Evolutionary conservation across 92 coral and sea anemone genomes (phyloP).

Genomic region (Porites cylindrica): DNA sequence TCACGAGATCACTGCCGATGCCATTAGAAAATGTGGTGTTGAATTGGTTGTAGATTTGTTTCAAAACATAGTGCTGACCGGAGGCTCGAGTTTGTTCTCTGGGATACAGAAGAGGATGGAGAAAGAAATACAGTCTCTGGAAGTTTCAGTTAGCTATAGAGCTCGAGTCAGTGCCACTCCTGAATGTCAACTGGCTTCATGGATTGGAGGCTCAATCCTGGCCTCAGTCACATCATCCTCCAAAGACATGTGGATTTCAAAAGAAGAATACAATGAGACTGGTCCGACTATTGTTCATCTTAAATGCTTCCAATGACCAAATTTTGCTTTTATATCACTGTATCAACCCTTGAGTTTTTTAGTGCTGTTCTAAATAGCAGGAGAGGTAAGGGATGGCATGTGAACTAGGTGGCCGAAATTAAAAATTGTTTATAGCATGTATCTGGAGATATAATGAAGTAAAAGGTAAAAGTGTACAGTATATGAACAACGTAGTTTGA

Average conservation of each 20-base stretch:
- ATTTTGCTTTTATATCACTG: background rate
- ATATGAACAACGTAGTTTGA: too few relatives aligned
- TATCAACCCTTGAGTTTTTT: background rate
- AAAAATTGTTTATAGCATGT: too few relatives aligned
- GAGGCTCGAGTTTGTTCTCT: constrained; percentile 80
- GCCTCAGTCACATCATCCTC: constrained; percentile 50
- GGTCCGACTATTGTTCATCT: constrained; percentile 54
- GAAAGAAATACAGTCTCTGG: constrained; percentile 30
- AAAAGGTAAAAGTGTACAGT: too few relatives aligned
- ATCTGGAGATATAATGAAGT: too few relatives aligned
- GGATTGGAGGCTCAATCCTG: constrained; percentile 55
- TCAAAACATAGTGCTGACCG: constrained; percentile 75
- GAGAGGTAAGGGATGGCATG: background rate
- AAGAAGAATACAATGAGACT: constrained; percentile 37
- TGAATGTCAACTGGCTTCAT: constrained; percentile 37
- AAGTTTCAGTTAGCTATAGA: background rate
- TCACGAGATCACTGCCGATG: constrained; percentile 86
- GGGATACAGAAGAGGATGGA: constrained; percentile 28
- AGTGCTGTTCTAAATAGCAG: background rate
- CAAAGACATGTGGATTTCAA: constrained; percentile 52
- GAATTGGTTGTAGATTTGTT: constrained; percentile 9
- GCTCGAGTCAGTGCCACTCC: constrained; percentile 39
- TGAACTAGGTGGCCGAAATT: too few relatives aligned
- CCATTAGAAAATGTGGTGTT: constrained; percentile 19
- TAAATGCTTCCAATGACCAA: constrained; percentile 3